Base-by-base conservation (phyloP, 2,888 invertebrate genomes). In the Pasiphila rectangulata region DNA sequence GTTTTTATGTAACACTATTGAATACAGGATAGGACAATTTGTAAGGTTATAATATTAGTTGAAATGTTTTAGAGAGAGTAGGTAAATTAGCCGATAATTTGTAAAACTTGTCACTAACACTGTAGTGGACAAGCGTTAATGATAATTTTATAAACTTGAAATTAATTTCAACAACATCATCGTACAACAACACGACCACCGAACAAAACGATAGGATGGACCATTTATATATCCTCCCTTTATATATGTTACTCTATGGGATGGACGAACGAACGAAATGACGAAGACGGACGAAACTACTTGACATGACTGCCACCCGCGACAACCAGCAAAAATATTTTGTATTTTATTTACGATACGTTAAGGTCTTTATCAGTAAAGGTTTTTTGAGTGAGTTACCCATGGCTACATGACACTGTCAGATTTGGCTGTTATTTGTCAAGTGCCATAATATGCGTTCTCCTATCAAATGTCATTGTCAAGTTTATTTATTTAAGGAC, bases 91-190 rank as follows among this genome's bases (percentile, higher is more conserved):
- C 25, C 10, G 6, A 12, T 27, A 38, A 24, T 12, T 12, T 24
- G 30, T 1, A 29, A 29, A 9, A 61, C 81, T 78, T 76, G 84
- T 86, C 85, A 86, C 85, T 72, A 86, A 60, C 86, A 86, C 86
- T 86, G 86, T 84, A 83, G 83, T 83, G 86, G 83, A 86, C 75
- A 72, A 83, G 75, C 55, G 51, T 38, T 48, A 51, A 47, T 48
- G 57, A 59, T 48, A 44, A 37, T 49, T 57, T 16, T 20, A 58
- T 46, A 10, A 48, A 5, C 13, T 35, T 2, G 46, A 55, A 54
- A 50, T 56, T 55, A 27, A 16, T 15, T 19, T 30, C 24, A 21
- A 39, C 24, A 24, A 24, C 10, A 30, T 40, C 24, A 2, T 9
- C 2, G 3, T n/a, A 9, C 23, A 23, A 19, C 19, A 3, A 19